phyloP scores from a whole-genome alignment of 2,888 invertebrate species.

The Stenurella melanura region DNA sequence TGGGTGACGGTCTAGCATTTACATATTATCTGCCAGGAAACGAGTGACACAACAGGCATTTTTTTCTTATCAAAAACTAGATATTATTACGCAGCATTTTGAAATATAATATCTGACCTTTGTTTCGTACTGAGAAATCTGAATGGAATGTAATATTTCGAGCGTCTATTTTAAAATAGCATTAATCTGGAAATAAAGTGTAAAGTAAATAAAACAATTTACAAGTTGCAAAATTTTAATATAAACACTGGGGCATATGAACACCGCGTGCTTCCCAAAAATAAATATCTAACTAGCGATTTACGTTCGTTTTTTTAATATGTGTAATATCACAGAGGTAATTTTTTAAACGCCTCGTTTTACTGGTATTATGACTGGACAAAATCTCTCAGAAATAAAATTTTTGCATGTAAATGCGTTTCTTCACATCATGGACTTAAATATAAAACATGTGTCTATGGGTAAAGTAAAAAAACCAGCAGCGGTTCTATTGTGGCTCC shows the following conservation, averaged over 20 bases:
- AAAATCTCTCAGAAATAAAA: no score
- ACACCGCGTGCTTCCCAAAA: constrained; percentile 1
- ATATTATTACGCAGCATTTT: neutral
- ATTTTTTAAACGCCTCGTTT: neutral
- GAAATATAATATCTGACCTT: constrained; percentile 2
- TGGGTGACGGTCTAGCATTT: neutral
- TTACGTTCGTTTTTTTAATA: constrained; percentile 6
- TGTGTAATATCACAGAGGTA: neutral
- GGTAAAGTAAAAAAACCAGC: no score
- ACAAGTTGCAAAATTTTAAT: constrained; percentile 4
- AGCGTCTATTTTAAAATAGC: constrained; percentile 3
- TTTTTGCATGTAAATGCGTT: no score
- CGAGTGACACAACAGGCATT: neutral
- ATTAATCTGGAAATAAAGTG: constrained; percentile 19
- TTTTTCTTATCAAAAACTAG: neutral
- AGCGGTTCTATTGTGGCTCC: no score
- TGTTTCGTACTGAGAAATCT: neutral
- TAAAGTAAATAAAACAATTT: constrained; percentile 21
- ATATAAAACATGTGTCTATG: no score
- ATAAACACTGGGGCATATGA: constrained; percentile 18
- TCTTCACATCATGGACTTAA: no score
- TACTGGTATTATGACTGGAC: no score
- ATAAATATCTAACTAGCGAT: constrained; percentile 8
- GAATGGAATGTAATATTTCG: neutral
- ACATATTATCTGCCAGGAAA: neutral